Evolutionary conservation across 2,113 vertebrate species (phyloP), one percentile per base, ranked within the genome.

Genomic region (Trematocara nigrifrons): DNA sequence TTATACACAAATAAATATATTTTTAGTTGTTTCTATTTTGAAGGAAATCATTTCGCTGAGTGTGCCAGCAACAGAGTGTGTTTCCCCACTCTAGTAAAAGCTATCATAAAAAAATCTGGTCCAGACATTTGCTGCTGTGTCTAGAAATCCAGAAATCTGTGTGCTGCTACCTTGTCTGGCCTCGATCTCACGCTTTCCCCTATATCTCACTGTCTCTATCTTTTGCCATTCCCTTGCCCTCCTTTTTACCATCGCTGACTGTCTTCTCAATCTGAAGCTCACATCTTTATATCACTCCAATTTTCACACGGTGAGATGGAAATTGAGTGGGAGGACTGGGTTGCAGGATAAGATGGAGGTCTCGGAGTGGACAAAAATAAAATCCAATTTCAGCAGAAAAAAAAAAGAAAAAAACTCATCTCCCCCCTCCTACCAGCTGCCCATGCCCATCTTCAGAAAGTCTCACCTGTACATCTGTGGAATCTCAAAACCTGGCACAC

Each of bases 281-380:
- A 95, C 92, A 95, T 96, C 95, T 96, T 93, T 93, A 94, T 94
- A 94, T 95, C 94, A 86, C 89, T 95, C 89, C 94, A 94, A 94
- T 96, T 95, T 95, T 91, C 86, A 78, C 93, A 91, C 81, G 42
- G 94, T 81, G 82, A 90, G 90, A 95, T 94, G 94, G 91, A 95
- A 96, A 96, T 95, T 87, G 94, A 94, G 94, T 94, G 92, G 93
- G 93, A 94, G 93, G 88, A 90, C 89, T 89, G 94, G 92, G 84
- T 90, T 91, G 93, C 83, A n/a, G 93, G 93, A 94, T 96, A 96
- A 96, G 94, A 95, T 92, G 91, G 92, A 94, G 94, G 93, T 92
- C 92, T 93, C 86, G 42, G 82, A 91, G 90, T 90, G 92, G 94
- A 94, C 93, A 92, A 90, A 95, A 95, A 94, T 93, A 93, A 95